Evolutionary conservation across 2,797 vertebrate species (phyloP).

Genomic region (Leuciscus waleckii): DNA sequence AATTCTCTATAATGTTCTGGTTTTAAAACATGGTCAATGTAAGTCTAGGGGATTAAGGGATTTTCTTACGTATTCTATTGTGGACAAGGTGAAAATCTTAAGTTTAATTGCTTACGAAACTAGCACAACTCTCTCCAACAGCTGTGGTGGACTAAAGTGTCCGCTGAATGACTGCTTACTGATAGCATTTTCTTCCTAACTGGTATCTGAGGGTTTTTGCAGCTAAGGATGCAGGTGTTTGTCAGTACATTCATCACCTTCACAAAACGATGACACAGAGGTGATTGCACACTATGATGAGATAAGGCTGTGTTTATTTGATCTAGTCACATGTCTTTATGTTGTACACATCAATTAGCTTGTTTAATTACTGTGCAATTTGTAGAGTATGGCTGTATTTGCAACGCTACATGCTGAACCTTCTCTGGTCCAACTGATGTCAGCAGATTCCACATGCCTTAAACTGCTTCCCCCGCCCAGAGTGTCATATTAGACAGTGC

Average conservation of each 20-base stretch:
- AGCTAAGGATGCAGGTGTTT: constrained; percentile 15
- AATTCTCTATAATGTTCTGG: not conserved
- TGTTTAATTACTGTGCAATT: constrained; percentile 9
- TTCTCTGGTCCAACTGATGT: not conserved
- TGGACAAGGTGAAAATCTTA: not conserved
- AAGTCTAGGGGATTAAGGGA: not conserved
- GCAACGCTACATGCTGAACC: not conserved
- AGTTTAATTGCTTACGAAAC: not conserved
- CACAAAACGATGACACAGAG: not conserved
- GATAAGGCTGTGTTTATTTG: constrained; percentile 24
- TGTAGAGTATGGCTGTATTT: constrained; percentile 1
- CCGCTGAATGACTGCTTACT: not conserved
- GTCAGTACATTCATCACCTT: constrained; percentile 21
- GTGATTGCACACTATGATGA: constrained; percentile 20
- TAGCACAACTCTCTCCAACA: not conserved
- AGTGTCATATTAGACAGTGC: constrained; percentile 27
- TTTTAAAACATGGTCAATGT: not conserved
- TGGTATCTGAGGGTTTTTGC: not conserved
- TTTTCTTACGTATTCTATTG: not conserved
- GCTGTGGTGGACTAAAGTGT: not conserved
- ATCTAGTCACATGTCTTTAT: constrained; percentile 18
- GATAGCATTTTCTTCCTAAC: constrained; percentile 3
- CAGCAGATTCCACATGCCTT: constrained; percentile 19
- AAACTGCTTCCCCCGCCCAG: not conserved
- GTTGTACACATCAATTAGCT: constrained; percentile 22